A percentile compares a stretch with the other conserved stretches of the same genome.
phyloP scores from a whole-genome alignment of 2,113 vertebrate genomes.

The Cranoglanis bouderius region DNA sequence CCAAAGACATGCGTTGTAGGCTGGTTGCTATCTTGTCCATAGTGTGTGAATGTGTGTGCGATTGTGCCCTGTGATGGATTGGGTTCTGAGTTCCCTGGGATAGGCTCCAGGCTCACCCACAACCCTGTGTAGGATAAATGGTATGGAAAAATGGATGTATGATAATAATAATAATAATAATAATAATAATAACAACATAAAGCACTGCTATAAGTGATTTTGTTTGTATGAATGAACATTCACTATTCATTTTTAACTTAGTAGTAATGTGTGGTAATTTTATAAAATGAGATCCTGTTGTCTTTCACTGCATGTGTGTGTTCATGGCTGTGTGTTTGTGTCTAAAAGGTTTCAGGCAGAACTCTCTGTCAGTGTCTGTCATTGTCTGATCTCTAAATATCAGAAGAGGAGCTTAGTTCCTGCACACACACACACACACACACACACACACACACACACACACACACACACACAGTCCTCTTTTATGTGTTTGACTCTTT shows the following conservation, averaged over 20 bases:
- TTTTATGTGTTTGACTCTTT: slow-evolving; percentile 11
- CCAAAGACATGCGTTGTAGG: too few species aligned
- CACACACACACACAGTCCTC: background rate
- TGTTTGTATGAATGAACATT: background rate
- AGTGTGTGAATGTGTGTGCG: too few species aligned
- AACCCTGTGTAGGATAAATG: too few species aligned
- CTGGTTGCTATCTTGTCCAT: too few species aligned
- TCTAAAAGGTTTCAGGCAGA: background rate
- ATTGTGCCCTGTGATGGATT: too few species aligned
- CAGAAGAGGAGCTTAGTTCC: background rate
- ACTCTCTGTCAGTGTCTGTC: background rate
- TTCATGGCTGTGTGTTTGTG: background rate
- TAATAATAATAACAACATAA: background rate
- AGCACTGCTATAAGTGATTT: background rate
- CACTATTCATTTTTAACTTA: background rate
- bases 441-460: background rate
- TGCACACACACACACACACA: background rate
- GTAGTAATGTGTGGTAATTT: background rate
- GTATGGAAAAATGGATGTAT: too few species aligned
- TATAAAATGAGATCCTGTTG: background rate
- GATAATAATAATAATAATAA: background rate
- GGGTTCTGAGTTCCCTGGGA: too few species aligned
- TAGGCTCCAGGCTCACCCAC: too few species aligned
- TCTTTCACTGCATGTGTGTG: background rate
- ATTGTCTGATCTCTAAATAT: background rate